Evolutionary conservation across 2,888 invertebrate species (phyloP).

Genomic region (Drosophila anomalata): DNA sequence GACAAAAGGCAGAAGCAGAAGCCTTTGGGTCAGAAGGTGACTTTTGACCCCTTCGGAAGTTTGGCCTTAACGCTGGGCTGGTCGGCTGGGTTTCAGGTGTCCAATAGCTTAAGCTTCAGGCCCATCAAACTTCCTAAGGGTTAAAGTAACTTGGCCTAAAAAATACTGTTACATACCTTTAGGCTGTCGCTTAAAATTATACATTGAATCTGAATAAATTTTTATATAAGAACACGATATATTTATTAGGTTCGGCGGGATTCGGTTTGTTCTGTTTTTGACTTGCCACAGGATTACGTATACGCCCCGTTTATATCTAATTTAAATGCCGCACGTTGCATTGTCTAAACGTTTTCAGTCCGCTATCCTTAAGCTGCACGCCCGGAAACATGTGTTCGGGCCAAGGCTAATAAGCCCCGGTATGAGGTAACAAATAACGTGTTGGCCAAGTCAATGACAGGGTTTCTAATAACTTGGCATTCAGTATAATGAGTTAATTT

Average conservation of each 20-base stretch:
- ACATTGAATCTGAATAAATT: conserved; percentile 6
- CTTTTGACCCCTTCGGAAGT: conserved; percentile 56
- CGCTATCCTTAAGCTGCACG: conserved; percentile 22
- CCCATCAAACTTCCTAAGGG: conserved; percentile 16
- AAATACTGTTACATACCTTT: conserved; percentile 28
- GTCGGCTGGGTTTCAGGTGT: conserved; percentile 54
- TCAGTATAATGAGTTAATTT: not conserved
- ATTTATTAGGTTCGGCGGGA: conserved; percentile 7
- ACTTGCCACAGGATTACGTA: conserved; percentile 34
- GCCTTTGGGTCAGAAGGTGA: conserved; percentile 33
- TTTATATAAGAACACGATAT: conserved; percentile 17
- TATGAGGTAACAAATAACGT: not conserved
- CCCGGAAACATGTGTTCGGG: conserved; percentile 38
- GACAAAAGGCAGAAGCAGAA: conserved; percentile 49
- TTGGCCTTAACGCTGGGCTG: conserved; percentile 59
- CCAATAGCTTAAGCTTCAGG: conserved; percentile 44
- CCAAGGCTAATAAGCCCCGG: conserved; percentile 16
- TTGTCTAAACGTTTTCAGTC: conserved; percentile 15
- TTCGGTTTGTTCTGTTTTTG: conserved; percentile 35
- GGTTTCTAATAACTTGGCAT: not conserved
- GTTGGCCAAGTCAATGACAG: not conserved
- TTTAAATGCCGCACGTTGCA: conserved; percentile 44
- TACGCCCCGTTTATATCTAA: conserved; percentile 34
- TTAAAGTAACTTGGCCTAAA: conserved; percentile 8
- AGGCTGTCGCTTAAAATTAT: conserved; percentile 10